Evolutionary conservation across 53 echinoderm and acorn worm species (phyloP).

Genomic region (Holothuria leucospilota): DNA sequence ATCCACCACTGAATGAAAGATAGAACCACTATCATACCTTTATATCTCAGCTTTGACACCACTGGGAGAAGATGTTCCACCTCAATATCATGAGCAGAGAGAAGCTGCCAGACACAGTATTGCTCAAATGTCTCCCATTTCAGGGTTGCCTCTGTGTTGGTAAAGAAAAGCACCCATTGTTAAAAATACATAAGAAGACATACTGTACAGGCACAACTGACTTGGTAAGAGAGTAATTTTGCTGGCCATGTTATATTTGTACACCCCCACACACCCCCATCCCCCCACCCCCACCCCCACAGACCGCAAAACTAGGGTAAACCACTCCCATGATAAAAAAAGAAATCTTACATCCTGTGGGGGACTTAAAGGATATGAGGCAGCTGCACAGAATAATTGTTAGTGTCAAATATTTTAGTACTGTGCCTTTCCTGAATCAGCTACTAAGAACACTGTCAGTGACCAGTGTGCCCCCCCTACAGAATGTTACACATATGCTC

Average conservation of each 20-base stretch:
- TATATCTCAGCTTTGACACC: slow-evolving; percentile 89
- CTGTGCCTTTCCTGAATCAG: too few species aligned
- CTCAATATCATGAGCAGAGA: slow-evolving; percentile 90
- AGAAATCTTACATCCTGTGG: too few species aligned
- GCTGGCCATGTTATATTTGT: not conserved
- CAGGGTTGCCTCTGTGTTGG: slow-evolving; percentile 77
- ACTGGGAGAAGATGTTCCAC: slow-evolving; percentile 87
- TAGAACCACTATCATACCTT: slow-evolving; percentile 60
- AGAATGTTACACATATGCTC: too few species aligned
- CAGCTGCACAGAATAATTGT: too few species aligned
- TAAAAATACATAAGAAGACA: not conserved
- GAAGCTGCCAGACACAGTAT: slow-evolving; percentile 95
- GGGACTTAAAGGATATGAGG: too few species aligned
- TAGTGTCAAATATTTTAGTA: too few species aligned
- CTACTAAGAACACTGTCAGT: too few species aligned
- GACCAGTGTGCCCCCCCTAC: too few species aligned
- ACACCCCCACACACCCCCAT: not conserved
- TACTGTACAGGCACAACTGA: not conserved
- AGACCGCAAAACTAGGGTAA: not conserved
- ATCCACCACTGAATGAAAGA: too few species aligned
- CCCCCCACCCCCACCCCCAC: too few species aligned
- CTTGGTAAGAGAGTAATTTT: not conserved
- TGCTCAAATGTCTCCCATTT: slow-evolving; percentile 99
- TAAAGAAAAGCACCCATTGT: not conserved
- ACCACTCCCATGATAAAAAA: too few species aligned